Conservation (phyloP, 2,888 invertebrate genomes). For the Drosophila parthenogenetica region DNA sequence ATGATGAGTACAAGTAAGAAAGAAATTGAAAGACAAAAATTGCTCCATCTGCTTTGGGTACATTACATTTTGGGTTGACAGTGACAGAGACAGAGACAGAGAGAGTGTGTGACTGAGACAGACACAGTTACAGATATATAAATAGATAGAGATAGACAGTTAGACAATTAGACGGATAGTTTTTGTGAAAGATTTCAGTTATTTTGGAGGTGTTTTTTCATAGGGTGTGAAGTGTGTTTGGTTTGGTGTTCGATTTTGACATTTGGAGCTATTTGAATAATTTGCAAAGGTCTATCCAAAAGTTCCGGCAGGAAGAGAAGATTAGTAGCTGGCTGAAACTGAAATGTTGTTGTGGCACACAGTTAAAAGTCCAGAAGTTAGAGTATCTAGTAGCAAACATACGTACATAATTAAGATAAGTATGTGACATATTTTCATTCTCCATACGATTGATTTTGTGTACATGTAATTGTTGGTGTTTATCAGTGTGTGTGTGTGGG, state of each 20-base stretch:
- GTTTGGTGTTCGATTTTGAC: slow-evolving; percentile 26
- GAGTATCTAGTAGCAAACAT: slow-evolving; percentile 73
- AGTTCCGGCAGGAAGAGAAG: slow-evolving; percentile 56
- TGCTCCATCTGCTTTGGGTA: slow-evolving; percentile 43
- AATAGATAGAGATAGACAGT: slow-evolving; percentile 38
- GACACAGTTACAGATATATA: slow-evolving; percentile 6
- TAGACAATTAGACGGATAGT: slow-evolving; percentile 21
- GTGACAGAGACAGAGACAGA: slow-evolving; percentile 16
- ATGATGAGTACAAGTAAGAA: slow-evolving; percentile 30
- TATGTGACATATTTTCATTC: slow-evolving; percentile 56
- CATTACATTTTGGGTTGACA: slow-evolving; percentile 41
- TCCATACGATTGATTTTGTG: slow-evolving; percentile 49
- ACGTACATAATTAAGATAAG: slow-evolving; percentile 47
- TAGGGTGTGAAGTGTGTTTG: slow-evolving; percentile 25
- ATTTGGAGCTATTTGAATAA: slow-evolving; percentile 27
- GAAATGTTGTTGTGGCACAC: slow-evolving; percentile 55
- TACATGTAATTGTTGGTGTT: slow-evolving; percentile 19
- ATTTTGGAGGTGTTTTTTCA: slow-evolving; percentile 29
- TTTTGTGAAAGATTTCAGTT: slow-evolving; percentile 23
- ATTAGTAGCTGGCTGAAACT: slow-evolving; percentile 63
- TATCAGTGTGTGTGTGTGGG: background rate
- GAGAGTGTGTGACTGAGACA: slow-evolving; percentile 30
- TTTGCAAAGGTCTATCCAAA: slow-evolving; percentile 65
- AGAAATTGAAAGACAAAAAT: slow-evolving; percentile 32
- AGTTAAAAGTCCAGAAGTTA: slow-evolving; percentile 55